Evolutionary conservation across 1,140 invertebrate genomes (phyloP).

Genomic region (Sminthurides bifidus): DNA sequence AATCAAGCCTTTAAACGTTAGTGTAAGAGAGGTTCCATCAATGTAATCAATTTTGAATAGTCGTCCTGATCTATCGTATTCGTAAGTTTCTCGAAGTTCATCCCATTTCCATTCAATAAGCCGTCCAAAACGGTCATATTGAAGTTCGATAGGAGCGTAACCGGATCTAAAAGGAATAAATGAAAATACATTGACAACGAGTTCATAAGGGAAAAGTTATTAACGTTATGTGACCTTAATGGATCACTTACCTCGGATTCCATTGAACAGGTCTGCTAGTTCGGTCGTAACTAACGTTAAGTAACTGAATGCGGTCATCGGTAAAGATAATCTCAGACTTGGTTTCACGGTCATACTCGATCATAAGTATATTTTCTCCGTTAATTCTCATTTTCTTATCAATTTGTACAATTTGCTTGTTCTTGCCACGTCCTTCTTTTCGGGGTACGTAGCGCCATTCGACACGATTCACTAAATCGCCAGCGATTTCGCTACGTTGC

Average conservation of each 20-base stretch:
- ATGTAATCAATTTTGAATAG: slow-evolving; percentile 76
- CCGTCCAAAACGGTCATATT: slow-evolving; percentile 83
- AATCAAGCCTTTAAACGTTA: slow-evolving; percentile 77
- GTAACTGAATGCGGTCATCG: slow-evolving; percentile 71
- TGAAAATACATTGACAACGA: neutral
- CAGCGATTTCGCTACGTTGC: slow-evolving; percentile 74
- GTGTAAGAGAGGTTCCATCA: slow-evolving; percentile 71
- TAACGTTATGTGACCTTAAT: neutral
- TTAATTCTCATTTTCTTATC: slow-evolving; percentile 74
- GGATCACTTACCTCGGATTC: slow-evolving; percentile 53
- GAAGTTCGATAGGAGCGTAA: slow-evolving; percentile 75
- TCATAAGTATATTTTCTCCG: slow-evolving; percentile 75
- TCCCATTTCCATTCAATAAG: slow-evolving; percentile 86
- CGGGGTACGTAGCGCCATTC: slow-evolving; percentile 86
- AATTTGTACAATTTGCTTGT: slow-evolving; percentile 56
- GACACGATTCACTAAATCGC: slow-evolving; percentile 80
- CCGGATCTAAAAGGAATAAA: slow-evolving; percentile 13
- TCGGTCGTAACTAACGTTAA: slow-evolving; percentile 84
- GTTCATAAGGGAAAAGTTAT: neutral
- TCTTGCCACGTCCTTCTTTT: slow-evolving; percentile 42
- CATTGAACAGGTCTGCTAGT: slow-evolving; percentile 80
- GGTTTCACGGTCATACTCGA: slow-evolving; percentile 83
- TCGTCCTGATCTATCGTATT: slow-evolving; percentile 73
- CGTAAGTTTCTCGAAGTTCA: slow-evolving; percentile 60
- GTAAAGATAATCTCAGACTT: slow-evolving; percentile 81